A percentile compares a stretch with the other conserved stretches of the same genome.
phyloP scores from a whole-genome alignment of 2,113 vertebrate species.

The Phylloscopus trochilus region DNA sequence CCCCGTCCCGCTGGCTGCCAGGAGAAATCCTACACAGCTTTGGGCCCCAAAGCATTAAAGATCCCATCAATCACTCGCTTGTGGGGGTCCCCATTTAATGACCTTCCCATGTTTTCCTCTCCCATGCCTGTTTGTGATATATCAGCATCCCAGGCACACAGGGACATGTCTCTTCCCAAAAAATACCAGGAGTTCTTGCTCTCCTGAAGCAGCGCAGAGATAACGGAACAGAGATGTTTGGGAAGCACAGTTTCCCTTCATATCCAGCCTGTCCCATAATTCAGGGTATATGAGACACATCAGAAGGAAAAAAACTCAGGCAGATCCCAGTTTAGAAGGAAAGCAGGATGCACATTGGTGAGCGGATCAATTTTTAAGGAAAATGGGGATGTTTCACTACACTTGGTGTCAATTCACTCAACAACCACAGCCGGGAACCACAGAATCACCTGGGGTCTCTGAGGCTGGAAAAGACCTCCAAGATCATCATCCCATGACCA shows the following conservation, averaged over 20 bases:
- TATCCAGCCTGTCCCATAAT: not conserved
- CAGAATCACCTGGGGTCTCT: not conserved
- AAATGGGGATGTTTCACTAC: not conserved
- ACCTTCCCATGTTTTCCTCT: slow-evolving; percentile 38
- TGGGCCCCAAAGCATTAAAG: slow-evolving; percentile 28
- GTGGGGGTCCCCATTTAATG: slow-evolving; percentile 18
- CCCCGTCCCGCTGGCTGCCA: slow-evolving; percentile 6
- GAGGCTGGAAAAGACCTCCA: not conserved
- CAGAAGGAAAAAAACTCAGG: not conserved
- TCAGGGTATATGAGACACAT: not conserved
- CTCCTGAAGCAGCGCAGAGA: not conserved
- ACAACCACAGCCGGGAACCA: not conserved
- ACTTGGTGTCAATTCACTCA: not conserved
- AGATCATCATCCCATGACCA: not conserved
- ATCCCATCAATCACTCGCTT: slow-evolving; percentile 39
- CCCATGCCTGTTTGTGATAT: not conserved
- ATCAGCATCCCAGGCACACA: not conserved
- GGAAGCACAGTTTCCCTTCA: not conserved
- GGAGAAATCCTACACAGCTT: slow-evolving; percentile 37
- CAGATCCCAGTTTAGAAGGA: not conserved
- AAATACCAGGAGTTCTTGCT: not conserved
- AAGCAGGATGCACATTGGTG: not conserved
- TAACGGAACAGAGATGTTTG: not conserved
- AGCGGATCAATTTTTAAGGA: not conserved
- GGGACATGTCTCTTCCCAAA: not conserved